A percentile compares a stretch with the other conserved stretches of the same genome.
These are phyloP conservation scores for Uropetala carovei DNA, from an alignment of 2,888 invertebrate species.

Conservation along the genomic window DNA sequence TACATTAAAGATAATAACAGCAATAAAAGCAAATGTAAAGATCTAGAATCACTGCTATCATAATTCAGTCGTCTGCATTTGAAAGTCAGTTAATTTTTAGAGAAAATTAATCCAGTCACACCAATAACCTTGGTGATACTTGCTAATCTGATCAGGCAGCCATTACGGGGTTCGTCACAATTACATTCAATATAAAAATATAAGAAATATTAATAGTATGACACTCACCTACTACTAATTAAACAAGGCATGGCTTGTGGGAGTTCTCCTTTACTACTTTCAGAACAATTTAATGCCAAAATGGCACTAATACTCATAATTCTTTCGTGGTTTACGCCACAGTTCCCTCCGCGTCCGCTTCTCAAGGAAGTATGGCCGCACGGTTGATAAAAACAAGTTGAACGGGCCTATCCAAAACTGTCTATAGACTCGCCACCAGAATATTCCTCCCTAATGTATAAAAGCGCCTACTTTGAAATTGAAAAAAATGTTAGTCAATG, in stretches of 20 bases:
- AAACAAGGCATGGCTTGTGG: slow-evolving; percentile 67
- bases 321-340: slow-evolving; percentile 60
- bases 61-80: no score
- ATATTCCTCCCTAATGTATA: no score
- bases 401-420: not conserved
- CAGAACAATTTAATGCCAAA: slow-evolving; percentile 65
- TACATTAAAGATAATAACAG: no score
- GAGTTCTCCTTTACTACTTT: slow-evolving; percentile 65
- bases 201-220: not conserved
- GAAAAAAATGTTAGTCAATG: not conserved
- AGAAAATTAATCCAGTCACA: not conserved
- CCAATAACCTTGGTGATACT: slow-evolving; percentile 35
- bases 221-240: slow-evolving; percentile 66
- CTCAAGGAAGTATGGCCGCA: slow-evolving; percentile 46
- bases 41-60: no score
- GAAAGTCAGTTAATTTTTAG: no score
- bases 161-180: slow-evolving; percentile 42
- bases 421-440: slow-evolving; percentile 40
- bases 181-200: not conserved
- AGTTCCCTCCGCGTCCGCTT: slow-evolving; percentile 30
- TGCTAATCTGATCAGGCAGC: slow-evolving; percentile 56
- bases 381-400: slow-evolving; percentile 50
- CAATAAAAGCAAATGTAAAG: no score
- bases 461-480: not conserved
- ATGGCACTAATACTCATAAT: slow-evolving; percentile 67